These are phyloP conservation scores for Eurystomus gularis DNA, from an alignment of 2,113 vertebrate genomes.

Conservation along the genomic window DNA sequence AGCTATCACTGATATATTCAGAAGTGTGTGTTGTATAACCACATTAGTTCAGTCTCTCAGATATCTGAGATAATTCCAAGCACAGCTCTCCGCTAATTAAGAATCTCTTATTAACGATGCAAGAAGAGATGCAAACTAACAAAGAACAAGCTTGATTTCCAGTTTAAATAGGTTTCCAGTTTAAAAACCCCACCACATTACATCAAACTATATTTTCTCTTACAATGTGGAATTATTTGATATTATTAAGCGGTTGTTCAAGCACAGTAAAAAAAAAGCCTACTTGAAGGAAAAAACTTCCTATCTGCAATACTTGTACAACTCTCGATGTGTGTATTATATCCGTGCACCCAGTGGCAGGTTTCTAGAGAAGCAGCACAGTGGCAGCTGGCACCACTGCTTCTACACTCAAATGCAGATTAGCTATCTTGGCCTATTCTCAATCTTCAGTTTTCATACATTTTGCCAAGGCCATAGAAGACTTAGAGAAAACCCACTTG, in stretches of 20 bases:
- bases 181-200: not conserved
- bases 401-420: slow-evolving; percentile 18
- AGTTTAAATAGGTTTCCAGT: not conserved
- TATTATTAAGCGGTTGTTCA: not conserved
- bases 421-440: not conserved
- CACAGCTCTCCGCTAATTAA: not conserved
- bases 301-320: not conserved
- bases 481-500: not conserved
- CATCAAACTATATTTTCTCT: not conserved
- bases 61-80: not conserved
- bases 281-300: not conserved
- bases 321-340: not conserved
- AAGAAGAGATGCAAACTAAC: not conserved
- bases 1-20: not conserved
- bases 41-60: not conserved
- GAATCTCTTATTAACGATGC: not conserved
- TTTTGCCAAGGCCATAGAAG: not conserved
- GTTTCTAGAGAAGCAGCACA: not conserved
- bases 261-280: not conserved
- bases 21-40: not conserved
- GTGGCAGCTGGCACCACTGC: slow-evolving; percentile 34
- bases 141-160: not conserved
- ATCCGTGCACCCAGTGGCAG: not conserved
- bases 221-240: not conserved
- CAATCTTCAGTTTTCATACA: not conserved